Evolutionary conservation across 2,797 vertebrate genomes (phyloP).

Genomic region (Scolopax rusticola): DNA sequence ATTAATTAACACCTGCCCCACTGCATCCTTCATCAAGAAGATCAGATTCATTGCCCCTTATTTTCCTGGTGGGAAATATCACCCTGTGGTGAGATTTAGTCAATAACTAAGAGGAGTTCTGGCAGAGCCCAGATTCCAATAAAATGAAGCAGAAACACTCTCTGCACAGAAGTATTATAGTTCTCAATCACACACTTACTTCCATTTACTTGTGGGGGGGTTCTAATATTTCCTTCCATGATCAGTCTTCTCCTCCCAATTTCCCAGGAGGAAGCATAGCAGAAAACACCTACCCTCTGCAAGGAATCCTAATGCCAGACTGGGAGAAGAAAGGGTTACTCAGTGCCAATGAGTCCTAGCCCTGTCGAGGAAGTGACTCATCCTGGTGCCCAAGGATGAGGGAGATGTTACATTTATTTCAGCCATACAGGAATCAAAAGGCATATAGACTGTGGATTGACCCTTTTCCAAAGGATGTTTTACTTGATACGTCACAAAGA

Average conservation of each 20-base stretch:
- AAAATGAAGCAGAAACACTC: background rate
- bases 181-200: background rate
- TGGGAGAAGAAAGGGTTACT: background rate
- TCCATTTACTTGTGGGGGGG: background rate
- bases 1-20: conserved; percentile 29
- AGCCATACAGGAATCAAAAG: background rate
- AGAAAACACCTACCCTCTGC: background rate
- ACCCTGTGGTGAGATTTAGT: background rate
- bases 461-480: background rate
- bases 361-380: background rate
- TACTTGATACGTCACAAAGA: background rate
- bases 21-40: background rate
- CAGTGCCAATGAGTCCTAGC: background rate
- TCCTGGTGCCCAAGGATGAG: background rate
- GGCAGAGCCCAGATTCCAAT: background rate
- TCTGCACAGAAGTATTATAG: background rate
- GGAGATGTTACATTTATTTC: background rate
- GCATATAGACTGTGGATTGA: background rate
- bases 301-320: background rate
- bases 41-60: conserved; percentile 7
- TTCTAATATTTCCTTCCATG: background rate
- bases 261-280: background rate
- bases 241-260: background rate
- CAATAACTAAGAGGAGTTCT: background rate
- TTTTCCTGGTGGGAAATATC: conserved; percentile 6